Percentiles rank a stretch among this genome's conserved stretches.
These are phyloP conservation scores for Nerophis ophidion DNA, from an alignment of 2,113 vertebrate species.

Conservation along the genomic window DNA sequence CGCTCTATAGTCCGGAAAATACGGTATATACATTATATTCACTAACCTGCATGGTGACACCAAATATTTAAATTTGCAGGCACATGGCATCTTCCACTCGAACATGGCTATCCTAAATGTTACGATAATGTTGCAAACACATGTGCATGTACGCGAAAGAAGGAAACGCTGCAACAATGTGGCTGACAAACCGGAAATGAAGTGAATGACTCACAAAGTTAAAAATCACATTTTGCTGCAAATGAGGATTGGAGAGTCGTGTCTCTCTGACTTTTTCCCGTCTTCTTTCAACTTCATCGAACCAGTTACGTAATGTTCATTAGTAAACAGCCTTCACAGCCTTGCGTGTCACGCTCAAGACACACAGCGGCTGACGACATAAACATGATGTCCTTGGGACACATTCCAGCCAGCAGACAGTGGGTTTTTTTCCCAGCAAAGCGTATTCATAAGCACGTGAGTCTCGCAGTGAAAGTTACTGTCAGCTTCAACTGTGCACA, in stretches of 20 bases:
- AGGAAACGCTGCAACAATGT: constrained; percentile 26
- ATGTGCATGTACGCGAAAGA: background rate
- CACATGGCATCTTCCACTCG: background rate
- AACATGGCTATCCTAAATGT: background rate
- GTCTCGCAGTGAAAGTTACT: too few relatives aligned
- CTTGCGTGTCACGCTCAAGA: constrained; percentile 5
- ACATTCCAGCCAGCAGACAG: background rate
- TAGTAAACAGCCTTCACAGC: background rate
- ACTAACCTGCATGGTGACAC: too few relatives aligned
- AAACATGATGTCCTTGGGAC: constrained; percentile 27
- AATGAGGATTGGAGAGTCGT: background rate
- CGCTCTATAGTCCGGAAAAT: too few relatives aligned
- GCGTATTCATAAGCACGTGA: too few relatives aligned
- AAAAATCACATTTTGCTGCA: constrained; percentile 35
- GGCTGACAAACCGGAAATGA: constrained; percentile 49
- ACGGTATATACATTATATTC: too few relatives aligned
- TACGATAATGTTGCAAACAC: background rate
- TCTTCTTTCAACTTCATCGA: background rate
- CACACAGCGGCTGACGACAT: constrained; percentile 10
- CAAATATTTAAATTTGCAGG: too few relatives aligned
- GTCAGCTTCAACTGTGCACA: too few relatives aligned
- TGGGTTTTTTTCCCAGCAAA: too few relatives aligned
- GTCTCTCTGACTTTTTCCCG: background rate
- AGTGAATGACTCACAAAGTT: constrained; percentile 35
- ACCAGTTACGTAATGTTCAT: background rate